phyloP scores from a whole-genome alignment of 2,888 invertebrate genomes.

The Coelopa pilipes region DNA sequence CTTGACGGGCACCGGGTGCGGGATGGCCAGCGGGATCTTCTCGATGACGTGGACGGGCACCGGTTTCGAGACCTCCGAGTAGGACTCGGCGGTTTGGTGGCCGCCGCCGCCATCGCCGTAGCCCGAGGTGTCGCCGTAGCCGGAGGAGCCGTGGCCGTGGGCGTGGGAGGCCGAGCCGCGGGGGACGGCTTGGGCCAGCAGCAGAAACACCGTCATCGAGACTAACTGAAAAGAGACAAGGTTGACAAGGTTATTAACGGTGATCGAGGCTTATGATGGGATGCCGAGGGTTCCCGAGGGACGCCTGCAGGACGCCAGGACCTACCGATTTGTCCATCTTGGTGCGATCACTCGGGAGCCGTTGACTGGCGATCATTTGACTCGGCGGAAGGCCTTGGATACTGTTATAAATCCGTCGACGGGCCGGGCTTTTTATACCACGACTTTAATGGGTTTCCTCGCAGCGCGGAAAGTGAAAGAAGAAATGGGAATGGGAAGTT shows the following conservation, averaged over 20 bases:
- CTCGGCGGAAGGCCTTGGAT: background rate
- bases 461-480: conserved; percentile 37
- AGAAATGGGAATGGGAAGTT: background rate
- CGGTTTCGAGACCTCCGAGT: conserved; percentile 76
- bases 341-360: background rate
- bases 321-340: conserved; percentile 27
- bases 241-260: too few species aligned
- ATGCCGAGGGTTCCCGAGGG: too few species aligned
- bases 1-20: conserved; percentile 67
- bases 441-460: background rate
- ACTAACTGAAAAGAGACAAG: background rate
- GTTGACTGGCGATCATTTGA: background rate
- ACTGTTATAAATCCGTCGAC: conserved; percentile 25
- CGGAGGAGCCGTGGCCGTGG: too few species aligned
- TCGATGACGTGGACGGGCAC: conserved; percentile 78
- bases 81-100: conserved; percentile 65
- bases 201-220: background rate
- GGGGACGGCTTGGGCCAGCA: background rate
- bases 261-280: too few species aligned
- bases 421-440: conserved; percentile 34
- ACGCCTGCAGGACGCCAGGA: background rate
- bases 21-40: conserved; percentile 79
- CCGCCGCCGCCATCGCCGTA: conserved; percentile 30
- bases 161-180: too few species aligned
- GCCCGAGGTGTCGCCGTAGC: conserved; percentile 35